These are phyloP conservation scores for Scolanthus callimorphus DNA, from an alignment of 92 coral and sea anemone species.

Conservation along the genomic window DNA sequence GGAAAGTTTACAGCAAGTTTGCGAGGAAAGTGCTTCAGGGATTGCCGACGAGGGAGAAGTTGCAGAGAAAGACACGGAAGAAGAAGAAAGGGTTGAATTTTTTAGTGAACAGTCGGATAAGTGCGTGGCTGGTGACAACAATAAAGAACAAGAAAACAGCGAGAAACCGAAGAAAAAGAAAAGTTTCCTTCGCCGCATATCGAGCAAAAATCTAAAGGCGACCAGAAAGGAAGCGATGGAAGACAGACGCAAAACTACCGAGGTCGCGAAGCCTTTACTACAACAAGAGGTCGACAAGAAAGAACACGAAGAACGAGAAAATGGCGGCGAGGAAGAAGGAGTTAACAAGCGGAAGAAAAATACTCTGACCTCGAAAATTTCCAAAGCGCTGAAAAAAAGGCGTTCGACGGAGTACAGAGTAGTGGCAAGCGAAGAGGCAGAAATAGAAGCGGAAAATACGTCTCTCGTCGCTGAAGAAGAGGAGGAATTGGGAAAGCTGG, in stretches of 20 bases:
- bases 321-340: slow-evolving; percentile 13
- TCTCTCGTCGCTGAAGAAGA: slow-evolving; percentile 1
- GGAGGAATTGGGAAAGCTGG: background rate
- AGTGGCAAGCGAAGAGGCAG: slow-evolving; percentile 17
- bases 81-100: too few relatives aligned
- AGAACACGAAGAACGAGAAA: slow-evolving; percentile 13
- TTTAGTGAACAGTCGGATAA: background rate
- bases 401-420: slow-evolving; percentile 13
- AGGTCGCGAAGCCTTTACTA: slow-evolving; percentile 14
- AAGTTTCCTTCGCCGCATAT: slow-evolving; percentile 19
- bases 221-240: slow-evolving; percentile 3
- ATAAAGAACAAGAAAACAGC: background rate
- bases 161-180: slow-evolving; percentile 22
- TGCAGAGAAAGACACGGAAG: too few relatives aligned
- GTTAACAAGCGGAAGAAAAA: slow-evolving; percentile 16
- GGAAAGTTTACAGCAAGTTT: background rate
- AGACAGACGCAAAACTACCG: background rate
- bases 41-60: too few relatives aligned
- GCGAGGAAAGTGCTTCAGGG: background rate
- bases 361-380: slow-evolving; percentile 6
- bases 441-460: slow-evolving; percentile 23
- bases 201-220: slow-evolving; percentile 13
- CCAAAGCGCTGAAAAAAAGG: slow-evolving; percentile 24
- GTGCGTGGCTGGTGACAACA: slow-evolving; percentile 8
- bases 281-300: background rate